Base-by-base conservation (phyloP, 2,113 vertebrate genomes). In the Atractosteus spatula region DNA sequence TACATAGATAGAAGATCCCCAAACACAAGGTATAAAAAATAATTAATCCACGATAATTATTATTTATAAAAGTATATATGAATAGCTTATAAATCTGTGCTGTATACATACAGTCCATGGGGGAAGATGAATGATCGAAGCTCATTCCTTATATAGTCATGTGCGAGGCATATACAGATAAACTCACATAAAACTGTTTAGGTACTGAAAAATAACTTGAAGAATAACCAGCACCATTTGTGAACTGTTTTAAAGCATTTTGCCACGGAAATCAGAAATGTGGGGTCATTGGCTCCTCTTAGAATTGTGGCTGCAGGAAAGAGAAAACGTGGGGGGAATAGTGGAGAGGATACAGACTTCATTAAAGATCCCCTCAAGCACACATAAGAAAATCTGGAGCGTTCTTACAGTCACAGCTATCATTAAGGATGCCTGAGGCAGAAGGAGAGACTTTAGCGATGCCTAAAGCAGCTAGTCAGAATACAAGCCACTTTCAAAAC, bases 361-460 rank as follows among this genome's bases (percentile, higher is more conserved):
- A 64, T 64, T 64, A 64, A 64, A 42, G 41, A 64, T 41, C 17
- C 62, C 62, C 62, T 64, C 8, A 64, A 64, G 17, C 62, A 64
- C 17, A 10, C 8, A 41, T 41, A 2, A 17, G 17, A 42, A 65
- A 65, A 65, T 65, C n/a, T 65, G 62, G 62, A 41, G 62, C 62
- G 6, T 65, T 41, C 62, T 41, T 41, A 65, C 41, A 41, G 12
- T 41, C 62, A 41, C 17, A 65, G 29, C 41, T 29, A 65, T 65
- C 62, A 65, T 65, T 65, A 65, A 65, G 2, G 62, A 65, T 43
- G 29, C 29, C 41, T 41, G 62, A 65, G 41, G 17, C 62, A 65
- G 62, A 65, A 65, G 10, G 62, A 29, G 41, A 65, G 62, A 59
- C 57, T 41, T 65, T 12, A 65, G 62, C 62, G 41, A 41, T 41